Evolutionary conservation across 1,140 invertebrate species (phyloP).

Genomic region (Drosophila tristis): DNA sequence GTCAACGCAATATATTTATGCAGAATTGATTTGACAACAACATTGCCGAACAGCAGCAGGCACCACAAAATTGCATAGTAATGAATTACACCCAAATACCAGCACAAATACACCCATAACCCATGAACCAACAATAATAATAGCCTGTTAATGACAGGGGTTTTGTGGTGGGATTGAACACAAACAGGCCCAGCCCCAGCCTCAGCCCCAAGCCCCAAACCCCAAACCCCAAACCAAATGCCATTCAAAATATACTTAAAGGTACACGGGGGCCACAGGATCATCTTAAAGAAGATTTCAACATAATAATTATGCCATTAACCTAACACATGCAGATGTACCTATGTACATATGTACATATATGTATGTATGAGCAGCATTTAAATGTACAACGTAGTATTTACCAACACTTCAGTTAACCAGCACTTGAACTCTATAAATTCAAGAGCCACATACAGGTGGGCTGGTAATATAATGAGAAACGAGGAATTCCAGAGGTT

Average conservation of each 20-base stretch:
- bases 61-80: conserved; percentile 19
- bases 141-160: conserved; percentile 53
- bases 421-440: too few species aligned
- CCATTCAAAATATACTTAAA: conserved; percentile 54
- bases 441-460: too few species aligned
- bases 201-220: conserved; percentile 6
- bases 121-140: conserved; percentile 26
- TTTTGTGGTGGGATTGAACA: conserved; percentile 14
- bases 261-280: conserved; percentile 6
- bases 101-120: not conserved
- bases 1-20: conserved; percentile 52
- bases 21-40: conserved; percentile 50
- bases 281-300: not conserved
- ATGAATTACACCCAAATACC: conserved; percentile 31
- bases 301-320: conserved; percentile 4
- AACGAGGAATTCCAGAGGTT: not conserved
- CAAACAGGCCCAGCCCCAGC: not conserved
- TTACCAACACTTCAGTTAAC: too few species aligned
- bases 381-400: too few species aligned
- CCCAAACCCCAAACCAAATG: conserved; percentile 8
- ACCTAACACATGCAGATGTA: not conserved
- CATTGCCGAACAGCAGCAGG: conserved; percentile 15
- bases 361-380: too few species aligned
- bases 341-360: too few species aligned
- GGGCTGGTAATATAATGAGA: too few species aligned